Percentiles rank a stretch among this genome's conserved stretches.
Evolutionary conservation across 2,888 invertebrate genomes (phyloP).

Genomic region (Rotaria magnacalcarata): DNA sequence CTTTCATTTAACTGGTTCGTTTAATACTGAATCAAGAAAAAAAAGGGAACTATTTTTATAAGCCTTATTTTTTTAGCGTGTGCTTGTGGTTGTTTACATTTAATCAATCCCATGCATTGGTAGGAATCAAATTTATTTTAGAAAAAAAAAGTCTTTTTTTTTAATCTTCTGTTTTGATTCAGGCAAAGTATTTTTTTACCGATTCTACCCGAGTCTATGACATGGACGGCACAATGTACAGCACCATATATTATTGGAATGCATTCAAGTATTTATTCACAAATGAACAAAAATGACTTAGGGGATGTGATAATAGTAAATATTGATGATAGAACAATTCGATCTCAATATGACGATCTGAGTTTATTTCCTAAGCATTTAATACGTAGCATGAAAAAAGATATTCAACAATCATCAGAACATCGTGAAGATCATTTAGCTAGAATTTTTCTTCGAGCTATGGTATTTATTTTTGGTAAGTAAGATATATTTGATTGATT

Average conservation of each 20-base stretch:
- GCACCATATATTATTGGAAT: conserved; percentile 30
- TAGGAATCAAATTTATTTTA: neutral
- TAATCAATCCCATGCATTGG: conserved; percentile 33
- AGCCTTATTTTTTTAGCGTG: neutral
- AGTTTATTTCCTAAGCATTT: neutral
- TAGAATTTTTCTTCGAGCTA: conserved; percentile 5
- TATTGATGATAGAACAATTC: conserved; percentile 22
- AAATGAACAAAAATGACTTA: neutral
- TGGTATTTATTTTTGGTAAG: neutral
- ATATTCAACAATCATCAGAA: conserved; percentile 22
- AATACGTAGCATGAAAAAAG: conserved; percentile 16
- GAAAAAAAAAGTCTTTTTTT: neutral
- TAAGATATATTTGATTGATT: neutral
- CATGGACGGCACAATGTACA: neutral
- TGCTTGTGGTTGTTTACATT: conserved; percentile 34
- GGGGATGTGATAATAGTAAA: neutral
- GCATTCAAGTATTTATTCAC: conserved; percentile 1
- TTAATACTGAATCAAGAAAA: neutral
- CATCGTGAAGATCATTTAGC: neutral
- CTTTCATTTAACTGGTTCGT: conserved; percentile 2
- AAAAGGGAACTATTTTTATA: neutral
- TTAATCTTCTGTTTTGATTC: neutral
- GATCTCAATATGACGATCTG: conserved; percentile 19
- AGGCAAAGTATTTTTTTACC: conserved; percentile 28
- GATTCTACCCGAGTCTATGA: neutral